Percentiles rank a stretch among this genome's conserved stretches.
phyloP scores from a whole-genome alignment of 2,797 vertebrate genomes.

The Kryptopterus vitreolus region DNA sequence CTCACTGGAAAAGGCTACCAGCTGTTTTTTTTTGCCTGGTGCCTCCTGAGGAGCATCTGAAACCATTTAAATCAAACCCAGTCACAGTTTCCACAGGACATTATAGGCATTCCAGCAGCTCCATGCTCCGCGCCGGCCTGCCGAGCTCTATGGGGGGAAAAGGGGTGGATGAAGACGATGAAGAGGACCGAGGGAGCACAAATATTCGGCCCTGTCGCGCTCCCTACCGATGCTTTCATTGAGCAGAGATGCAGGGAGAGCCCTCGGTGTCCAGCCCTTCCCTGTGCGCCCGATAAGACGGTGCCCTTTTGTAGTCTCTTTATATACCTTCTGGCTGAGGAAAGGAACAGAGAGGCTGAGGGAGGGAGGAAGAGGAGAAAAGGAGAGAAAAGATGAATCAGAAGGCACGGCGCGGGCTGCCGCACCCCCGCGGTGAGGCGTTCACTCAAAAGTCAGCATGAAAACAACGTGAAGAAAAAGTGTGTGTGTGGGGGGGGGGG shows the following conservation, averaged over 20 bases:
- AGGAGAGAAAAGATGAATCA: conserved; percentile 33
- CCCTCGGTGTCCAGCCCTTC: conserved; percentile 63
- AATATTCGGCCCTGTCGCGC: conserved; percentile 57
- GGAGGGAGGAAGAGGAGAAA: conserved; percentile 15
- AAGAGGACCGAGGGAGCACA: conserved; percentile 71
- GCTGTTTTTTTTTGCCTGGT: conserved; percentile 64
- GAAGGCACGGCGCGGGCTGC: conserved; percentile 51
- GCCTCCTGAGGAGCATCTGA: conserved; percentile 75
- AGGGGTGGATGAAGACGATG: conserved; percentile 62
- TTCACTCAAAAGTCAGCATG: conserved; percentile 55
- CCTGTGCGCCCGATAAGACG: conserved; percentile 64
- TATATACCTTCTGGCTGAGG: conserved; percentile 65
- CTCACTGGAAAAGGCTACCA: conserved; percentile 72
- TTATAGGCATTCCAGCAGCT: conserved; percentile 76
- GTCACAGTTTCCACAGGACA: conserved; percentile 78
- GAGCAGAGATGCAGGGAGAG: conserved; percentile 53
- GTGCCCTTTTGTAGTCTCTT: conserved; percentile 61
- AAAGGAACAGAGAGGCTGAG: conserved; percentile 40
- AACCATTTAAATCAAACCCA: conserved; percentile 79
- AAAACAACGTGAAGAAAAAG: conserved; percentile 28
- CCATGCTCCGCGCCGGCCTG: conserved; percentile 64
- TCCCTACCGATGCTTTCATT: conserved; percentile 55
- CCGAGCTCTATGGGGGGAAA: conserved; percentile 63
- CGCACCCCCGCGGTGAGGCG: conserved; percentile 60
- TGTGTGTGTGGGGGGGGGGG: neutral